Evolutionary conservation across 2,888 invertebrate genomes (phyloP).

Genomic region (Stenichneumon culpator): DNA sequence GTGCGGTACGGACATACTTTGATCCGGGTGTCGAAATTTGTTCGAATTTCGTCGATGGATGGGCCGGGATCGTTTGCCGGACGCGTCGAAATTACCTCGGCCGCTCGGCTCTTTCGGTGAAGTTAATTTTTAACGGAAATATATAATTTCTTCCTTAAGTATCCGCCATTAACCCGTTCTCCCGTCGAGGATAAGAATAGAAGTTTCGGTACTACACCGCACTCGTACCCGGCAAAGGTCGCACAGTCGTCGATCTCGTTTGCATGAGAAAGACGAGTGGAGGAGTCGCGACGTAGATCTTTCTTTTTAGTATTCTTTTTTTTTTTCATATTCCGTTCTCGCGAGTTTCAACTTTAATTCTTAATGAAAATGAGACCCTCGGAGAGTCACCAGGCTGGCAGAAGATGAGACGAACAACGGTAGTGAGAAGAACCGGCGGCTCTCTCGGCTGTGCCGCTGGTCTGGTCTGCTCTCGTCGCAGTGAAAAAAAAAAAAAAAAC

Average conservation of each 20-base stretch:
- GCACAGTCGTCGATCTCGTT: conserved; percentile 72
- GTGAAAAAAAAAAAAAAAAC: conserved; percentile 59
- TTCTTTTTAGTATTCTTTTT: conserved; percentile 4
- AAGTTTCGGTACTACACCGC: not conserved
- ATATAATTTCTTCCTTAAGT: no score
- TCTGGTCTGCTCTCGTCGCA: conserved; percentile 29
- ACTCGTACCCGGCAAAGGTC: conserved; percentile 31
- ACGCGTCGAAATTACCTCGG: no score
- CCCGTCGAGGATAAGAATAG: not conserved
- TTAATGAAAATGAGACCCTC: conserved; percentile 84
- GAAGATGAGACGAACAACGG: conserved; percentile 77
- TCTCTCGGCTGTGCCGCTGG: conserved; percentile 23
- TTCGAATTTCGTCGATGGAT: not conserved
- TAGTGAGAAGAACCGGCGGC: conserved; percentile 55
- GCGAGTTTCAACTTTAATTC: conserved; percentile 80
- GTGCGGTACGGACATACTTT: not conserved
- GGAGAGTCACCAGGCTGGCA: conserved; percentile 80
- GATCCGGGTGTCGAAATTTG: not conserved
- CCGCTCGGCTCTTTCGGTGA: no score
- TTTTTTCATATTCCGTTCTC: conserved; percentile 24
- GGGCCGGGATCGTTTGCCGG: no score
- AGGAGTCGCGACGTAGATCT: conserved; percentile 68
- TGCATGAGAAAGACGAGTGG: conserved; percentile 79
- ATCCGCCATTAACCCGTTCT: not conserved
- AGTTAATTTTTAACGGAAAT: no score